A percentile compares a stretch with the other conserved stretches of the same genome.
These are phyloP conservation scores for Penaeus vannamei DNA, from an alignment of 1,140 invertebrate genomes.

Conservation along the genomic window DNA sequence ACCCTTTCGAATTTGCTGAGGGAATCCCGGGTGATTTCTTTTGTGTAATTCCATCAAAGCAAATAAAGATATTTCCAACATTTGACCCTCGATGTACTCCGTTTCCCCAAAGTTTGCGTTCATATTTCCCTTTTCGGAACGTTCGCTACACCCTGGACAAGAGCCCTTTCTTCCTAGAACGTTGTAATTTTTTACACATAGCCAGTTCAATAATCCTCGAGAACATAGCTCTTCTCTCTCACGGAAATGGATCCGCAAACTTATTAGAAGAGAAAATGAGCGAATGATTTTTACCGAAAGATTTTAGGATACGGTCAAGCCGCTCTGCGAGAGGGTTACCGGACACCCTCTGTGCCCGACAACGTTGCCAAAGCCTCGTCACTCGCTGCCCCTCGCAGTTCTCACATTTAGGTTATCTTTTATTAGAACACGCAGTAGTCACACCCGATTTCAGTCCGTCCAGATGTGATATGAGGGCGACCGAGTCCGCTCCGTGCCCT, in stretches of 20 bases:
- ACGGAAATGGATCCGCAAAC: too few species aligned
- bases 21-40: conserved; percentile 61
- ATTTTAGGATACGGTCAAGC: background rate
- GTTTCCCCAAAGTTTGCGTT: conserved; percentile 24
- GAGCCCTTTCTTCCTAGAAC: too few species aligned
- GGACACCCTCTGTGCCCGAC: conserved; percentile 45
- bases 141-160: too few species aligned
- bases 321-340: background rate
- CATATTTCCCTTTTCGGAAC: background rate
- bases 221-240: too few species aligned
- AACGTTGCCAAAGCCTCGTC: conserved; percentile 35
- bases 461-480: too few species aligned
- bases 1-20: conserved; percentile 63
- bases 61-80: conserved; percentile 63
- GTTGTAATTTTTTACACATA: too few species aligned
- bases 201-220: too few species aligned
- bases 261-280: background rate
- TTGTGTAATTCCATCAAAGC: conserved; percentile 58
- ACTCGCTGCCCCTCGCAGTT: background rate
- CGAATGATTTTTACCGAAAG: background rate
- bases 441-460: too few species aligned
- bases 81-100: conserved; percentile 48
- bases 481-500: too few species aligned
- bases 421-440: background rate
- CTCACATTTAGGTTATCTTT: background rate